Percentiles rank a stretch among this genome's conserved stretches.
Conservation (phyloP, 2,113 vertebrate genomes). For the Phaetusa simplex region DNA sequence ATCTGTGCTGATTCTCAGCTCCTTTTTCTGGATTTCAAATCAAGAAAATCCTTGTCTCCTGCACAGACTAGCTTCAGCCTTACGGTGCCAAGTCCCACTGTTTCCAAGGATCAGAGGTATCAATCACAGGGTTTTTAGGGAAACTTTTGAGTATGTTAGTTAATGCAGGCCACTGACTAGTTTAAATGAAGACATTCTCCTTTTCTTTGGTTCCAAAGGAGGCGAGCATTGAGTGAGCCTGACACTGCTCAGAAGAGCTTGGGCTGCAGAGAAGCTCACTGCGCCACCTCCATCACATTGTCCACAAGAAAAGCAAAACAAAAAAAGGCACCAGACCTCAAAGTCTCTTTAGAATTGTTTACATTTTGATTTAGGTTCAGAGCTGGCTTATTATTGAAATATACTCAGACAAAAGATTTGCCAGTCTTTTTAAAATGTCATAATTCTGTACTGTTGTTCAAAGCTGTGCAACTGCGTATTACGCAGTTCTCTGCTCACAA, state of each 20-base stretch:
- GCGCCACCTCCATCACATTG: neutral
- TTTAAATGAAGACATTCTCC: neutral
- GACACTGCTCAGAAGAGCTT: neutral
- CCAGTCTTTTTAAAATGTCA: neutral
- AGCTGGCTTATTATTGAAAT: neutral
- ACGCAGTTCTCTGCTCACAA: neutral
- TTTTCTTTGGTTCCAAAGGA: neutral
- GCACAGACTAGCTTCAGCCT: neutral
- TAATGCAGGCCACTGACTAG: neutral
- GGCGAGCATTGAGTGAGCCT: neutral
- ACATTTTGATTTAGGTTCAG: neutral
- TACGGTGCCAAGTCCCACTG: neutral
- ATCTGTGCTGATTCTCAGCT: neutral
- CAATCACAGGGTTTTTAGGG: neutral
- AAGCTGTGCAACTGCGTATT: neutral
- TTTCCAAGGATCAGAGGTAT: neutral
- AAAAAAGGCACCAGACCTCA: neutral
- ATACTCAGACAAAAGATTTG: neutral
- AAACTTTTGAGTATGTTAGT: neutral
- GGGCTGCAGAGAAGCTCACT: neutral
- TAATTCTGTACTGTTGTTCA: neutral
- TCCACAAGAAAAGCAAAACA: neutral
- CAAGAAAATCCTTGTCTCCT: neutral
- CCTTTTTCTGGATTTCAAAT: neutral
- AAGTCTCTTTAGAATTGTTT: neutral